These are phyloP conservation scores for Parazoanthus swiftii DNA, from an alignment of 92 coral and sea anemone genomes.

Conservation along the genomic window DNA sequence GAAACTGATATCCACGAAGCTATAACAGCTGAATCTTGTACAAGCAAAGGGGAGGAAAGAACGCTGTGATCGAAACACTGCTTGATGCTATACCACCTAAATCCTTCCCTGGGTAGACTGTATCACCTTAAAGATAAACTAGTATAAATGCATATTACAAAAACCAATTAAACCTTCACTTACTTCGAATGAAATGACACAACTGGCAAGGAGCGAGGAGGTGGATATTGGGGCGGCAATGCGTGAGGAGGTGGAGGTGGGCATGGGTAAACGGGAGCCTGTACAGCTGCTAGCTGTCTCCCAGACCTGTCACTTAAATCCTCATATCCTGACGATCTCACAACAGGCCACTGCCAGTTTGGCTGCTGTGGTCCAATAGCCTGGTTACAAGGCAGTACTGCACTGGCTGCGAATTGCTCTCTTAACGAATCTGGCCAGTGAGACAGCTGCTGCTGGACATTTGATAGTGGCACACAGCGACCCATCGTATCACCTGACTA, in stretches of 20 bases:
- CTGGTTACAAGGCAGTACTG: not conserved
- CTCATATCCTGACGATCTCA: not conserved
- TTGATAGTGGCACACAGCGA: not conserved
- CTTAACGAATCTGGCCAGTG: not conserved
- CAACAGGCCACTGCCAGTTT: not conserved
- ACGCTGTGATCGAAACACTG: too few relatives aligned
- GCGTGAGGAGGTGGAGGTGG: not conserved
- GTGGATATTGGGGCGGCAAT: not conserved
- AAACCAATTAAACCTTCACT: not conserved
- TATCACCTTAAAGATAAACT: too few relatives aligned
- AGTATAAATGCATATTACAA: too few relatives aligned
- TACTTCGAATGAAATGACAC: conserved; percentile 2
- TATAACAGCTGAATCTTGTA: too few relatives aligned
- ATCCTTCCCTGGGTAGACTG: too few relatives aligned
- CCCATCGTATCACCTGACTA: not conserved
- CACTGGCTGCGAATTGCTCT: not conserved
- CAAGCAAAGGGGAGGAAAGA: too few relatives aligned
- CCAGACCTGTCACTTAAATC: not conserved
- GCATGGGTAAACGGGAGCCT: not conserved
- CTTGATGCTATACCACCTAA: too few relatives aligned
- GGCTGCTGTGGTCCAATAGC: not conserved
- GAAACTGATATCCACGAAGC: too few relatives aligned
- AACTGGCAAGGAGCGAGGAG: not conserved
- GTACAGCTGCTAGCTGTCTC: not conserved
- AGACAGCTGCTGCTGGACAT: not conserved